Evolutionary conservation across 2,888 invertebrate genomes (phyloP), one percentile per base, ranked within the genome.

Genomic region (Oxycera nigricornis): DNA sequence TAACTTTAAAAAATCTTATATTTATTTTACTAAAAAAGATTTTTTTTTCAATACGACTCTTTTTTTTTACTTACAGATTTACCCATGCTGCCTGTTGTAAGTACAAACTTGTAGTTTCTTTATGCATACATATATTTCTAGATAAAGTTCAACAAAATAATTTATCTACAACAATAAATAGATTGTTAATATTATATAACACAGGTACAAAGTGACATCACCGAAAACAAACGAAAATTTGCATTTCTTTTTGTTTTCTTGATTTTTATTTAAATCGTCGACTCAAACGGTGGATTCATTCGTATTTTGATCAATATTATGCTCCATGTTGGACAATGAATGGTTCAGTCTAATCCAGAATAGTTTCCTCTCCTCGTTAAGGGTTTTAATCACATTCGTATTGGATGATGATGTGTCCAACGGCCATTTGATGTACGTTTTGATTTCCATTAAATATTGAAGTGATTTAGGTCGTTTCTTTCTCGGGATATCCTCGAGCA

Each of bases 361-460:
- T 6, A 84, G 35, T 78, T 82, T 85, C 0, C 81, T 80, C 30
- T 85, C 85, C 30, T 85, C 84, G 65, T 17, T 39, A 28, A 57
- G 3, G n/a, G 72, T 26, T 41, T 41, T 26, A 35, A 22, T 70
- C 24, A 14, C 14, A 67, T 11, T 46, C 2, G 41, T 14, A 3
- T 20, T 4, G 6, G 62, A 31, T 14, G 30, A 26, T 24, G 41
- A 67, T 26, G 2, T 82, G 14, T 80, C 81, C 55, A 85, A 83
- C 0, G 90, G 90, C 91, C 92, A 92, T 11, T 89, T 88, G 17
- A 92, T 88, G 80, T 91, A 92, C 0, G 91, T 91, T 79, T 91
- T 90, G 0, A 91, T 90, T 55, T 89, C 83, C 89, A 92, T 90
- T 28, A 92, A 82, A 77, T 90, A 91, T 76, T 89, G 89, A 0